phyloP scores from a whole-genome alignment of 2,113 vertebrate species.

The Todiramphus saurophagus region DNA sequence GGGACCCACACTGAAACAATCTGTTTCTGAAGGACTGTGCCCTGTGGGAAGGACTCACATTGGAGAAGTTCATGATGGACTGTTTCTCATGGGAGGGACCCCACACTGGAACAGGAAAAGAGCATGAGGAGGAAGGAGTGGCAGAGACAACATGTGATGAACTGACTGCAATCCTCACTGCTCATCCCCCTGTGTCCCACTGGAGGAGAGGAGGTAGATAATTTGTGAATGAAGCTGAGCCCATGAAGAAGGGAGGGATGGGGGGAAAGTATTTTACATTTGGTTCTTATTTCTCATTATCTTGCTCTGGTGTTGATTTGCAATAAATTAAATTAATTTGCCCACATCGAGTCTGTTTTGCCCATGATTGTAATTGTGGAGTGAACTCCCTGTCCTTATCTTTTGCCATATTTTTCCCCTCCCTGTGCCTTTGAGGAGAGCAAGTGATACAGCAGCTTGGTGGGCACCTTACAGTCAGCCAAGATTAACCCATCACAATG shows the following conservation, averaged over 20 bases:
- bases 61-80: not conserved
- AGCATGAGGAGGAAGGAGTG: not conserved
- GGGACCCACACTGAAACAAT: not conserved
- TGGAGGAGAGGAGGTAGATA: not conserved
- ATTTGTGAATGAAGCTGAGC: not conserved
- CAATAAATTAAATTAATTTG: not conserved
- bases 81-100: not conserved
- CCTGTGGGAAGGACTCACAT: not conserved
- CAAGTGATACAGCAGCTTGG: not conserved
- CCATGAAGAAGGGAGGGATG: not conserved
- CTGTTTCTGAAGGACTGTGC: not conserved
- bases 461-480: not conserved
- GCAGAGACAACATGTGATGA: not conserved
- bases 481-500: not conserved
- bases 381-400: not conserved
- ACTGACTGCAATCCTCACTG: not conserved
- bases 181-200: not conserved
- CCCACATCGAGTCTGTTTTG: not conserved
- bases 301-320: not conserved
- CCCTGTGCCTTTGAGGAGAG: not conserved
- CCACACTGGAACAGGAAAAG: not conserved
- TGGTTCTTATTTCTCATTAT: not conserved
- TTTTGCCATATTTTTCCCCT: not conserved
- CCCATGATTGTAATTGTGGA: not conserved
- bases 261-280: not conserved